Conservation (phyloP, 2,888 invertebrate species). For the Asteroscopus sphinx region DNA sequence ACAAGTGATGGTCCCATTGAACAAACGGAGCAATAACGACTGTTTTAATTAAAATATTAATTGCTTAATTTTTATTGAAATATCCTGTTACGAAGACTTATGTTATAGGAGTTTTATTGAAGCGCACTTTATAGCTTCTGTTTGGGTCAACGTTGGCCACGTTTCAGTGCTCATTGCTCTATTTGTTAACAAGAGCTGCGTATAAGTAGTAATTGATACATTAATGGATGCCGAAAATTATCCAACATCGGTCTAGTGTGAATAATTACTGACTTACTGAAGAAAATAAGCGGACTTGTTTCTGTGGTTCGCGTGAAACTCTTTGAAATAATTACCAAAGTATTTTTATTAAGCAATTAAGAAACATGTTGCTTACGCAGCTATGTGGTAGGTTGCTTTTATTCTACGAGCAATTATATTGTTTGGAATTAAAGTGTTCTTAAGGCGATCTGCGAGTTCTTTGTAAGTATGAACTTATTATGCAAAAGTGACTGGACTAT, state of each 20-base stretch:
- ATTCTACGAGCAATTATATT: constrained; percentile 25
- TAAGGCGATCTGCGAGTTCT: constrained; percentile 18
- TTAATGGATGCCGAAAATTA: constrained; percentile 17
- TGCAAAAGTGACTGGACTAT: constrained; percentile 46
- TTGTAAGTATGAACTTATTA: constrained; percentile 45
- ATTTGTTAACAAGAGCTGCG: neutral
- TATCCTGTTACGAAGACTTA: constrained; percentile 27
- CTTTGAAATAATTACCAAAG: constrained; percentile 24
- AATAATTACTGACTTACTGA: constrained; percentile 11
- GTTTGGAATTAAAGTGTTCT: constrained; percentile 29
- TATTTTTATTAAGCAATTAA: constrained; percentile 41
- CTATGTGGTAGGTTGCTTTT: constrained; percentile 30
- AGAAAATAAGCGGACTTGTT: constrained; percentile 21
- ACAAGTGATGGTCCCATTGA: constrained; percentile 44
- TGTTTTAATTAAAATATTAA: constrained; percentile 52
- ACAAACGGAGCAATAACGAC: constrained; percentile 50
- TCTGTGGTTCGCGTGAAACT: constrained; percentile 18
- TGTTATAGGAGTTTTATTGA: constrained; percentile 34
- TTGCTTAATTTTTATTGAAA: constrained; percentile 54
- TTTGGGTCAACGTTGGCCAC: neutral
- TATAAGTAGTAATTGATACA: neutral
- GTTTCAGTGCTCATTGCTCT: constrained; percentile 6
- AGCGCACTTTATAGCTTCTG: neutral
- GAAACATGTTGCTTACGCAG: constrained; percentile 7
- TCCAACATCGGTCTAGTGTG: neutral